Evolutionary conservation across 1,140 invertebrate species (phyloP).

Genomic region (Apis cerana): DNA sequence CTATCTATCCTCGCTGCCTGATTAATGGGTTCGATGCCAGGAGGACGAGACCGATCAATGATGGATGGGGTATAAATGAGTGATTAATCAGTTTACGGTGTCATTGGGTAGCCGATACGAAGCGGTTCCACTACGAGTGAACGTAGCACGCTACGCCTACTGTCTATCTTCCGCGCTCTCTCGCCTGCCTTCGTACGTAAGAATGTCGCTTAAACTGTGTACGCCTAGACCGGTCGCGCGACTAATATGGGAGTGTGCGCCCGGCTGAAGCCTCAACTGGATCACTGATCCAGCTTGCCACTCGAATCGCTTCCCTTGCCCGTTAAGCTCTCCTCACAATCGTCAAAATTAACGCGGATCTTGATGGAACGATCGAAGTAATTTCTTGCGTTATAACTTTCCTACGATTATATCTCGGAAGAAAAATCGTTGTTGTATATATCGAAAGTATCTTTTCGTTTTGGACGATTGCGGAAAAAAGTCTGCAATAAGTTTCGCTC

Average conservation of each 20-base stretch:
- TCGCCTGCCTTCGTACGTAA: conserved; percentile 49
- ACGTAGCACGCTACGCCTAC: background rate
- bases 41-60: background rate
- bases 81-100: background rate
- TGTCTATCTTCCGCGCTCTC: conserved; percentile 34
- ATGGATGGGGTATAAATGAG: background rate
- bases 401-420: too few species aligned
- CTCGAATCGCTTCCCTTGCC: conserved; percentile 52
- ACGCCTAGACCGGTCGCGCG: conserved; percentile 76
- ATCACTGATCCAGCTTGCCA: conserved; percentile 58
- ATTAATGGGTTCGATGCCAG: background rate
- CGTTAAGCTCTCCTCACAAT: conserved; percentile 38
- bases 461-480: too few species aligned
- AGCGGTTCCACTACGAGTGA: background rate
- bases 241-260: conserved; percentile 73
- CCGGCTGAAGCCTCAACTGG: conserved; percentile 72
- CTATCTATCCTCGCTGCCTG: too few species aligned
- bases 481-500: too few species aligned
- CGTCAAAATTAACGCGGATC: too few species aligned
- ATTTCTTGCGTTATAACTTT: too few species aligned
- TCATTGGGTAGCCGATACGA: background rate
- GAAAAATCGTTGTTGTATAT: too few species aligned
- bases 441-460: too few species aligned
- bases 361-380: too few species aligned
- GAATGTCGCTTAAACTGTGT: conserved; percentile 58